phyloP scores from a whole-genome alignment of 2,113 vertebrate species.

The Emydura subglobosa region DNA sequence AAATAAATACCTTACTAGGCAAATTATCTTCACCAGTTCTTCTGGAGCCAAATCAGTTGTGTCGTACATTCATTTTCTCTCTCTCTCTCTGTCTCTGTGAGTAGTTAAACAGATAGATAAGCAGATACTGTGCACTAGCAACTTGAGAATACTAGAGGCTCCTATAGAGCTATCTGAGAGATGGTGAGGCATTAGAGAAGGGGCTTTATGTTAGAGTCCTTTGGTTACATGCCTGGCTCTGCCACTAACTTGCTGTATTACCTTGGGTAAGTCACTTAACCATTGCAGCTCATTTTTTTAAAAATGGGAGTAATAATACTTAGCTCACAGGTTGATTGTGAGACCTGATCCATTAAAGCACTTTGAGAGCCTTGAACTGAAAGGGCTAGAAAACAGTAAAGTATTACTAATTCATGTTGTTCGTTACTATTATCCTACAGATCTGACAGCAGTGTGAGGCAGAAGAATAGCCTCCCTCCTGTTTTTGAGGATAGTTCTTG shows the following conservation, averaged over 20 bases:
- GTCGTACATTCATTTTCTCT: too few relatives aligned
- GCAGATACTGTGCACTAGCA: background rate
- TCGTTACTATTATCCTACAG: background rate
- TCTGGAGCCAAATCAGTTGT: too few relatives aligned
- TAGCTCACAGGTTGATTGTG: background rate
- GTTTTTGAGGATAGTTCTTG: background rate
- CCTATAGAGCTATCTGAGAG: background rate
- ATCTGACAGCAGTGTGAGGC: background rate
- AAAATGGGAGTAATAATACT: background rate
- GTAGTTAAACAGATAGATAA: background rate
- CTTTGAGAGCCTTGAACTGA: background rate
- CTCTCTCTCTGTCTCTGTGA: background rate
- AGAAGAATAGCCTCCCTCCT: background rate
- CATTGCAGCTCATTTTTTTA: background rate
- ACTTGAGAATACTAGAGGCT: background rate
- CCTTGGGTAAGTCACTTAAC: background rate
- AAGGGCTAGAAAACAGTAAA: background rate
- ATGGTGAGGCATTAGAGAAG: background rate
- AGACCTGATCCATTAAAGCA: background rate
- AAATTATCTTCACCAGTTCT: background rate
- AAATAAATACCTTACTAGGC: background rate
- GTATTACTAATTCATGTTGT: background rate
- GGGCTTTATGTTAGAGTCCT: background rate
- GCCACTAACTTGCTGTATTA: background rate
- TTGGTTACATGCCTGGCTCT: background rate